phyloP scores from a whole-genome alignment of 2,888 invertebrate species.

The Enoplolaimus lenunculus region DNA sequence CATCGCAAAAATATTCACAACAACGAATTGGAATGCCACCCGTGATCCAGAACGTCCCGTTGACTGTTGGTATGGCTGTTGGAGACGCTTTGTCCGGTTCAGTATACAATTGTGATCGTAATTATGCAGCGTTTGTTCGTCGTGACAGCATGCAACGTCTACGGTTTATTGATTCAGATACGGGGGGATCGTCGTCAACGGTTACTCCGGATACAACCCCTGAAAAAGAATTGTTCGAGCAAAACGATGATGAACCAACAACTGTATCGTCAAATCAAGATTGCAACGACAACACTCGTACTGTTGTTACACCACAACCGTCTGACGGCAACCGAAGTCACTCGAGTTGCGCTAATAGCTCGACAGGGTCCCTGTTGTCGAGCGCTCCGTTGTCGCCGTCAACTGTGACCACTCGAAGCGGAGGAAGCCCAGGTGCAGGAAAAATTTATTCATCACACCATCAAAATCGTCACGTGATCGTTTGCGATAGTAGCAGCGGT shows the following conservation, averaged over 20 bases:
- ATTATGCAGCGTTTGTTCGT: not conserved
- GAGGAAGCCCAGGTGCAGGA: not conserved
- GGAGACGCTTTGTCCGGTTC: not conserved
- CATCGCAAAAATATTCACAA: not conserved
- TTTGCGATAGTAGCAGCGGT: not conserved
- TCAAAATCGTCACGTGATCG: not conserved
- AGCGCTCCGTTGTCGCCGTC: not conserved
- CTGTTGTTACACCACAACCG: not conserved
- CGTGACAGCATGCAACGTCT: not conserved
- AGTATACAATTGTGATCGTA: not conserved
- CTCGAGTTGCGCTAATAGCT: not conserved
- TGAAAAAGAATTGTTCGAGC: not conserved
- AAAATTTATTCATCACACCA: not conserved
- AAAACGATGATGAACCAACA: not conserved
- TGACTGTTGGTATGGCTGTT: not conserved
- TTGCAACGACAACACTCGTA: too few species aligned
- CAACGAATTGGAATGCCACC: not conserved
- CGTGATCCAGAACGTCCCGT: not conserved
- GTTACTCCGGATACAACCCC: not conserved
- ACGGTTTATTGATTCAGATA: not conserved
- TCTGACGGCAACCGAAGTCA: not conserved
- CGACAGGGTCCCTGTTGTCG: too few species aligned
- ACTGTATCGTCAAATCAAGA: not conserved
- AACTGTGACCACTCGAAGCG: not conserved
- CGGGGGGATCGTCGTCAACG: not conserved